Conservation (phyloP, 2,113 vertebrate species). For the Camarhynchus parvulus region DNA sequence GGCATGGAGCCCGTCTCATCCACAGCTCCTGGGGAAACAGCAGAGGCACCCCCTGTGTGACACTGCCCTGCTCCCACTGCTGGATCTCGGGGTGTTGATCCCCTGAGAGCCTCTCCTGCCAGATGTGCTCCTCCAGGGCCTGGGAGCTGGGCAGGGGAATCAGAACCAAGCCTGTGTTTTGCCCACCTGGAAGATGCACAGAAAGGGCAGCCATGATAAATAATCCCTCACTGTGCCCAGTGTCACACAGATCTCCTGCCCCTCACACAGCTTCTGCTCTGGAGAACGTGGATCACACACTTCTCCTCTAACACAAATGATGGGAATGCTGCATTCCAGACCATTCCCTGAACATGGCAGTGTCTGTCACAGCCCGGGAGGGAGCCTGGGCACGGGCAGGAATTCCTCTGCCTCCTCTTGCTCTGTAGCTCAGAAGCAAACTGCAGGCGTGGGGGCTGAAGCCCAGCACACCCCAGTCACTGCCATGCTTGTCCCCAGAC, state of each 20-base stretch:
- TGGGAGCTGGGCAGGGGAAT: not conserved
- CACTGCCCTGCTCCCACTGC: not conserved
- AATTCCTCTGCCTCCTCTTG: not conserved
- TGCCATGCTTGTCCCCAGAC: rapidly evolving
- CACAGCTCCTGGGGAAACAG: constrained; percentile 83
- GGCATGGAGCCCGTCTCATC: constrained; percentile 92
- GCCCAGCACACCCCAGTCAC: not conserved
- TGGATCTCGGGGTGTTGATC: rapidly evolving
- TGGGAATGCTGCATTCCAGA: not conserved
- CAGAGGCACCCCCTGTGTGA: rapidly evolving
- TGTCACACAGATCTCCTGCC: not conserved
- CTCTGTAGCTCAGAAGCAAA: not conserved
- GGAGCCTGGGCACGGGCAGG: not conserved
- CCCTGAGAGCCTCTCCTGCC: not conserved
- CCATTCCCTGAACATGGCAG: not conserved
- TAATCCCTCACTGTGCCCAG: not conserved
- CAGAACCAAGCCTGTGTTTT: not conserved
- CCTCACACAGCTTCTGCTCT: not conserved
- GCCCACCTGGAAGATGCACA: not conserved
- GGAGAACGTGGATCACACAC: rapidly evolving
- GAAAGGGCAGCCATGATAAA: not conserved
- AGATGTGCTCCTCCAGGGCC: not conserved
- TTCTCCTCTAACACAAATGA: not conserved
- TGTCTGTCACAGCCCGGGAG: rapidly evolving
- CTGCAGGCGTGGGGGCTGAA: not conserved